These are phyloP conservation scores for Hydractinia echinata DNA, from an alignment of 30 jellyfish, hydroid and myxozoan species.

Conservation along the genomic window DNA sequence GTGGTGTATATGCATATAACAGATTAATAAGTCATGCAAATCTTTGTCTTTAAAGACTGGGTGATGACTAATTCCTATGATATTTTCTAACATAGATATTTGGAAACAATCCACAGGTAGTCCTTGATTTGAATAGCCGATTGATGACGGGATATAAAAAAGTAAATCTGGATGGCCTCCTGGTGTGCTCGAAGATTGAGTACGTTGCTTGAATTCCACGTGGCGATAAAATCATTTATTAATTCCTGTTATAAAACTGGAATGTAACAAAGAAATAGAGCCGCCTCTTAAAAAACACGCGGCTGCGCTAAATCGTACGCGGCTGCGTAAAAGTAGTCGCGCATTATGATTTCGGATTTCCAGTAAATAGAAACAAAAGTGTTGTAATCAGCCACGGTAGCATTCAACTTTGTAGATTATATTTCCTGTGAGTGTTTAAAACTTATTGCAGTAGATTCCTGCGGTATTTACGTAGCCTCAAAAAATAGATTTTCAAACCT, in stretches of 20 bases:
- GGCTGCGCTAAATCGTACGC: no score
- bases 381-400: no score
- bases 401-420: no score
- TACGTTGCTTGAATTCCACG: not conserved
- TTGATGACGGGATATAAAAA: not conserved
- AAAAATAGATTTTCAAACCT: no score
- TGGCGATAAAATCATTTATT: not conserved
- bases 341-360: no score
- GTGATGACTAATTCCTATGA: not conserved
- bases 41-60: not conserved
- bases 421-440: no score
- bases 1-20: not conserved
- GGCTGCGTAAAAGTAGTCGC: no score
- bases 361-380: no score
- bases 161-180: constrained; percentile 1
- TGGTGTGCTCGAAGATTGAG: not conserved
- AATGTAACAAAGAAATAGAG: not conserved
- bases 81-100: not conserved
- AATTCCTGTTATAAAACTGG: not conserved
- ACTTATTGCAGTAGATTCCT: no score
- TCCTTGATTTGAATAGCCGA: not conserved
- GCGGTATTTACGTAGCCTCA: no score
- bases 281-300: not conserved
- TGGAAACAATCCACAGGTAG: not conserved
- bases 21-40: not conserved